phyloP scores from a whole-genome alignment of 1,140 invertebrate species.

The Phocides pigmalion region DNA sequence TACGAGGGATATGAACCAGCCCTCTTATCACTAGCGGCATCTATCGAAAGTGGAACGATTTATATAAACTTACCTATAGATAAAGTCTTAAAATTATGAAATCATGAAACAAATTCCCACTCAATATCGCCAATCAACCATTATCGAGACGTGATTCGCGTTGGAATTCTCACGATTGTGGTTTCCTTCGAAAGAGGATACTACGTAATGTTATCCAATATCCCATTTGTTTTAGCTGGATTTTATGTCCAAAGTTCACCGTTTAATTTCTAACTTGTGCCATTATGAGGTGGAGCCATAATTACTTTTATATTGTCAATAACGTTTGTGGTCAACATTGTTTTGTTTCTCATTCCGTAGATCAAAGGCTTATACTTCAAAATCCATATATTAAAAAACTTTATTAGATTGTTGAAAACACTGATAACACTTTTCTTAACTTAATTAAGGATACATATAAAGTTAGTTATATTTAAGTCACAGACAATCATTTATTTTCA shows the following conservation, averaged over 20 bases:
- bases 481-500: no score
- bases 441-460: no score
- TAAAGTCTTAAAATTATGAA: background rate
- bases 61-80: no score
- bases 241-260: constrained; percentile 30
- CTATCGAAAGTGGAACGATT: no score
- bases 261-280: constrained; percentile 29
- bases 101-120: constrained; percentile 20
- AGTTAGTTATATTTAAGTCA: no score
- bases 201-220: constrained; percentile 32
- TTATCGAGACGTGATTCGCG: constrained; percentile 15
- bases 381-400: background rate
- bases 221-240: constrained; percentile 31
- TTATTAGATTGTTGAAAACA: no score
- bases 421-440: no score
- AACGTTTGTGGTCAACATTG: constrained; percentile 9
- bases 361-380: background rate
- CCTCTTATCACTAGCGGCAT: no score
- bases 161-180: constrained; percentile 27
- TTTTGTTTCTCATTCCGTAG: background rate
- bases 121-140: constrained; percentile 23
- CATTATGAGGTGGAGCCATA: constrained; percentile 20
- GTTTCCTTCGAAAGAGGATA: constrained; percentile 30
- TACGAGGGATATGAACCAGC: no score
- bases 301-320: constrained; percentile 32